These are phyloP conservation scores for Hemiscyllium ocellatum DNA, from an alignment of 2,113 vertebrate species.

Conservation along the genomic window DNA sequence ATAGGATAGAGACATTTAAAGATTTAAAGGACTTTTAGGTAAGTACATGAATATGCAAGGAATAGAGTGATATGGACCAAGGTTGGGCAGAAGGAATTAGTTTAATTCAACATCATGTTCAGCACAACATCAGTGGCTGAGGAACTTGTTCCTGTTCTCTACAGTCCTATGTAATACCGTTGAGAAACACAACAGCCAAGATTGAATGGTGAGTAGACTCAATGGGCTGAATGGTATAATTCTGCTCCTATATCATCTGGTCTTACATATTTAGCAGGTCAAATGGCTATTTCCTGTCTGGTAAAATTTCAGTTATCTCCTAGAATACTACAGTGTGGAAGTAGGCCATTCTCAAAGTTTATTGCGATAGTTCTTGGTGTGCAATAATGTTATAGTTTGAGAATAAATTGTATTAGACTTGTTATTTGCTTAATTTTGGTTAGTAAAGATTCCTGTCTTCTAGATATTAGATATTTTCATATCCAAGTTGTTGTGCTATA, in stretches of 20 bases:
- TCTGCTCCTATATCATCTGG: no score
- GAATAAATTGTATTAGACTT: not conserved
- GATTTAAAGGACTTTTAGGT: not conserved
- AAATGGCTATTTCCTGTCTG: not conserved
- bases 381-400: not conserved
- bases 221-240: not conserved
- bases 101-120: no score
- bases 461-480: not conserved
- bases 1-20: not conserved
- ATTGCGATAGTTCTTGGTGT: not conserved
- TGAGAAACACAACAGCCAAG: no score
- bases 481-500: no score
- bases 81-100: no score
- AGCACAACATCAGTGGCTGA: no score
- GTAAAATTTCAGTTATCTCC: not conserved
- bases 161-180: no score
- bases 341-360: not conserved
- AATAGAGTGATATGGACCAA: no score
- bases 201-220: no score
- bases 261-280: no score
- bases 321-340: no score
- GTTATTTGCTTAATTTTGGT: not conserved
- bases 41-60: not conserved
- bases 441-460: not conserved
- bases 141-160: no score